Percentiles rank a stretch among this genome's conserved stretches.
Conservation (phyloP, 1,140 invertebrate genomes). For the Drosophila burlai region DNA sequence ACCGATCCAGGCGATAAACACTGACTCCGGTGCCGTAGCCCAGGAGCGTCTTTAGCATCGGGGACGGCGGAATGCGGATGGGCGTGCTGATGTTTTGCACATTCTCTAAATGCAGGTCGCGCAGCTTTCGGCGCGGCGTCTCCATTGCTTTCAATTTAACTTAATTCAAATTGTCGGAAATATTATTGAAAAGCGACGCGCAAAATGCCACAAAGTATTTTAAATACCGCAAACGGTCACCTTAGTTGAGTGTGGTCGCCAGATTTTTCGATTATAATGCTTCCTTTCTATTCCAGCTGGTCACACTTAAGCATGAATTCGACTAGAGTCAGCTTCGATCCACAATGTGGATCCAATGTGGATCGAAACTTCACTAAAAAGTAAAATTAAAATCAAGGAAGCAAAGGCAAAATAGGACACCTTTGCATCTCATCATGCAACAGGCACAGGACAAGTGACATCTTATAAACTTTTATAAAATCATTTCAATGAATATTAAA, state of each 20-base stretch:
- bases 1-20: constrained; percentile 91
- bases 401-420: too few relatives aligned
- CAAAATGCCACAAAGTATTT: constrained; percentile 11
- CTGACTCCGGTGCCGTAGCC: constrained; percentile 88
- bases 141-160: constrained; percentile 51
- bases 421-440: too few relatives aligned
- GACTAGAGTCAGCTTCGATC: too few relatives aligned
- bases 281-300: background rate
- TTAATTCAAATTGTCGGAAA: background rate
- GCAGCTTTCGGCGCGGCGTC: constrained; percentile 70
- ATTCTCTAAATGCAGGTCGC: constrained; percentile 74
- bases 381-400: too few relatives aligned
- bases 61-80: constrained; percentile 74
- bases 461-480: background rate
- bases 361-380: too few relatives aligned
- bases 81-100: constrained; percentile 72
- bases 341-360: too few relatives aligned
- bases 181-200: constrained; percentile 9
- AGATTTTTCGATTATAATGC: background rate
- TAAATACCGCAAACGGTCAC: constrained; percentile 1
- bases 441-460: too few relatives aligned
- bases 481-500: background rate
- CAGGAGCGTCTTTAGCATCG: constrained; percentile 73
- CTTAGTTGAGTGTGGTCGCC: background rate
- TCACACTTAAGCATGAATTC: background rate